Evolutionary conservation across 2,113 vertebrate genomes (phyloP).

Genomic region (Podarcis cretensis): DNA sequence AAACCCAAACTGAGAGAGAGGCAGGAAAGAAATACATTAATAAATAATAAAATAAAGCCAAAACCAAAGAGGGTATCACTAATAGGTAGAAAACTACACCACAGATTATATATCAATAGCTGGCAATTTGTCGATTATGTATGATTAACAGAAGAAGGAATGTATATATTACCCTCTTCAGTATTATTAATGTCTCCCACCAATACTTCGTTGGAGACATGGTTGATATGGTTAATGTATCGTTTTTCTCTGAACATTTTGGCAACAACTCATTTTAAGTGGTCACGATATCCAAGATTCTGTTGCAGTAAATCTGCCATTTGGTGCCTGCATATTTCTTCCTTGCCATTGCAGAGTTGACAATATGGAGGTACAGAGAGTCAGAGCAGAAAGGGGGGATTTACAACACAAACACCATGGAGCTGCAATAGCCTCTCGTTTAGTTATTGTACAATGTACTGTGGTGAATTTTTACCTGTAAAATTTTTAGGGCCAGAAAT

Average conservation of each 20-base stretch:
- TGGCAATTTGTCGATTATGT: neutral
- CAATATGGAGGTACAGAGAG: neutral
- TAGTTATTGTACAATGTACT: neutral
- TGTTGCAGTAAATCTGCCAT: conserved; percentile 28
- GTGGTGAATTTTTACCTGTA: neutral
- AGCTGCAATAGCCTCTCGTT: neutral
- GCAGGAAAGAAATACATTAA: too few species aligned
- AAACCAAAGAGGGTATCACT: neutral
- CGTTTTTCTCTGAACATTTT: conserved; percentile 42
- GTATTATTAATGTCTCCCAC: conserved; percentile 47
- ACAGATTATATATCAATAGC: neutral
- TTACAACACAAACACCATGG: neutral
- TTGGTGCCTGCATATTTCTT: neutral
- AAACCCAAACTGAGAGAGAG: too few species aligned
- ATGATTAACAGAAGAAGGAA: conserved; percentile 38
- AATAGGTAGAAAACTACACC: neutral
- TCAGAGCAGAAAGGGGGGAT: neutral
- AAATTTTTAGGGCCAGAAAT: neutral
- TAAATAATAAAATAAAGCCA: too few species aligned
- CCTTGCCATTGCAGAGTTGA: neutral
- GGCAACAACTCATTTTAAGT: conserved; percentile 56
- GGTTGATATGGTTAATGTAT: conserved; percentile 45
- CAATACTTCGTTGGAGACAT: conserved; percentile 54
- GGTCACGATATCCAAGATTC: conserved; percentile 18
- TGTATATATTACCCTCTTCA: neutral